A percentile compares a stretch with the other conserved stretches of the same genome.
These are phyloP conservation scores for Drosophila seguyi DNA, from an alignment of 1,140 invertebrate genomes.

Conservation along the genomic window DNA sequence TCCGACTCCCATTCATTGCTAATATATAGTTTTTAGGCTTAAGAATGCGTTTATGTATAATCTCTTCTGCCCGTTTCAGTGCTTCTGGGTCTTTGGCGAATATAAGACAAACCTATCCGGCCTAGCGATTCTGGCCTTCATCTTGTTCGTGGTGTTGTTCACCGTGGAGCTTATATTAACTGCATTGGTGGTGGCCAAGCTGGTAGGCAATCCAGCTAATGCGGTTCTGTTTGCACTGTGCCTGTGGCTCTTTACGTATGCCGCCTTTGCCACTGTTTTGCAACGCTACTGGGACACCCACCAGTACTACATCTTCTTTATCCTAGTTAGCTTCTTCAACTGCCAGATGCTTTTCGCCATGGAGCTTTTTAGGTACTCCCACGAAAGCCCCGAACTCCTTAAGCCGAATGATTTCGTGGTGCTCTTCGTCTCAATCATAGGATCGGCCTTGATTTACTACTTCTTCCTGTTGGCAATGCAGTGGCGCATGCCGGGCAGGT, in stretches of 20 bases:
- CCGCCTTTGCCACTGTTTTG: conserved; percentile 57
- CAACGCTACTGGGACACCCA: conserved; percentile 52
- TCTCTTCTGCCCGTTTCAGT: conserved; percentile 20
- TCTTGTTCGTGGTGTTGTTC: conserved; percentile 44
- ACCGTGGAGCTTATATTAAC: conserved; percentile 55
- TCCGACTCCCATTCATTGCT: neutral
- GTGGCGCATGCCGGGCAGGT: conserved; percentile 54
- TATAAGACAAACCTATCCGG: neutral
- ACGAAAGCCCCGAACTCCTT: conserved; percentile 13
- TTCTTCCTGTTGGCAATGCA: conserved; percentile 42
- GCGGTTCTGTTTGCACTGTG: conserved; percentile 50
- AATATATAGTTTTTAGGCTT: neutral
- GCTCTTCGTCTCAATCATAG: conserved; percentile 34
- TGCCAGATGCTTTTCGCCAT: conserved; percentile 65
- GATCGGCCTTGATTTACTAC: conserved; percentile 24
- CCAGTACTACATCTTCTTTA: conserved; percentile 41
- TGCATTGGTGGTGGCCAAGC: conserved; percentile 59
- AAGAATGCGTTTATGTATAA: neutral
- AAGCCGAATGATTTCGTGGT: conserved; percentile 11
- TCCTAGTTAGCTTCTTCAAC: conserved; percentile 63
- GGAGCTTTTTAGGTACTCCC: conserved; percentile 35
- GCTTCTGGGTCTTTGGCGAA: conserved; percentile 23
- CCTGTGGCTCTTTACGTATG: conserved; percentile 68
- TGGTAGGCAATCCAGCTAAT: conserved; percentile 48
- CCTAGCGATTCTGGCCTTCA: conserved; percentile 1